Conservation (phyloP, 2,888 invertebrate genomes). For the Andricus curvator region DNA sequence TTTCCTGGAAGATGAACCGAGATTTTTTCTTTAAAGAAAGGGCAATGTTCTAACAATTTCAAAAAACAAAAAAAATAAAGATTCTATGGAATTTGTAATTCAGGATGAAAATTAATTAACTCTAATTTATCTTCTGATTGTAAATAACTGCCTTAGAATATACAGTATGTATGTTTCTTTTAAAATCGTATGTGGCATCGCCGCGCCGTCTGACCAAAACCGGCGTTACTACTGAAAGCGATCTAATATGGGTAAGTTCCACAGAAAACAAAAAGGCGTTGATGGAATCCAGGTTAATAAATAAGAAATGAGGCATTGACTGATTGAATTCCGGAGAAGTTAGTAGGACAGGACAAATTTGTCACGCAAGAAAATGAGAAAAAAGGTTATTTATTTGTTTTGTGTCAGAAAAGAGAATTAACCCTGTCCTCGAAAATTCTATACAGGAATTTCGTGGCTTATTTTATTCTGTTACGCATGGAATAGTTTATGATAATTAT, state of each 20-base stretch:
- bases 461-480: no score
- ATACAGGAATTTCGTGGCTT: no score
- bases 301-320: conserved; percentile 30
- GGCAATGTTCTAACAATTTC: no score
- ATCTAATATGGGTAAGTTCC: background rate
- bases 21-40: no score
- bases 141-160: background rate
- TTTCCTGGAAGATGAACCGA: no score
- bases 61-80: background rate
- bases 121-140: background rate
- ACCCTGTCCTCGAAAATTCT: background rate
- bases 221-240: conserved; percentile 9
- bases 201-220: conserved; percentile 7
- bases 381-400: background rate
- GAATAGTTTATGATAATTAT: no score
- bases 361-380: conserved; percentile 26
- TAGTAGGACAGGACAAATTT: conserved; percentile 16
- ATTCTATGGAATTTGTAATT: background rate
- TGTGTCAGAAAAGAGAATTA: background rate
- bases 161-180: background rate
- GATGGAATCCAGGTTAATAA: conserved; percentile 26
- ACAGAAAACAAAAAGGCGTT: conserved; percentile 3
- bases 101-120: background rate
- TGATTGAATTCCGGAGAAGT: background rate
- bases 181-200: background rate